Percentiles rank a stretch among this genome's conserved stretches.
phyloP scores from a whole-genome alignment of 2,113 vertebrate genomes.

The Elachura formosa region DNA sequence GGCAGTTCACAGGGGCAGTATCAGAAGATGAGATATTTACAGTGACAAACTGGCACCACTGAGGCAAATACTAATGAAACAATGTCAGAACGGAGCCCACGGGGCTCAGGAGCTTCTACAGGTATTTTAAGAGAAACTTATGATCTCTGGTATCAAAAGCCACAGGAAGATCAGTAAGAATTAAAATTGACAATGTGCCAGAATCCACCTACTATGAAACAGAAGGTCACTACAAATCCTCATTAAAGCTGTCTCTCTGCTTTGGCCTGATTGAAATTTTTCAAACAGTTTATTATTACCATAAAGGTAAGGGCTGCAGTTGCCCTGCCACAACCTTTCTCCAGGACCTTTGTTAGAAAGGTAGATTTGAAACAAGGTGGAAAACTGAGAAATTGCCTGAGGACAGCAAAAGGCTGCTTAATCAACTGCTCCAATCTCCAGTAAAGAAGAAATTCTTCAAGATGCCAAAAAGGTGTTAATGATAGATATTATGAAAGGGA shows the following conservation, averaged over 20 bases:
- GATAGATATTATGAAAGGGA: constrained; percentile 55
- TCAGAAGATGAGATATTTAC: constrained; percentile 52
- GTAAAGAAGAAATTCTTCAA: constrained; percentile 47
- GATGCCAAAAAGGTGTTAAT: constrained; percentile 65
- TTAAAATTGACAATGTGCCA: constrained; percentile 67
- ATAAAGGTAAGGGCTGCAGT: constrained; percentile 55
- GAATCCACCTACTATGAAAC: constrained; percentile 68
- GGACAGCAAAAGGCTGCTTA: constrained; percentile 59
- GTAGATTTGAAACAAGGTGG: constrained; percentile 57
- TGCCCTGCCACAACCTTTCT: constrained; percentile 60
- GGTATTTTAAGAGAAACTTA: constrained; percentile 52
- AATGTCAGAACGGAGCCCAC: constrained; percentile 14
- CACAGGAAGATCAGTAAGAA: constrained; percentile 67
- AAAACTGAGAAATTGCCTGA: constrained; percentile 49
- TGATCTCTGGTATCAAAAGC: constrained; percentile 70
- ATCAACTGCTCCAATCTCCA: constrained; percentile 63
- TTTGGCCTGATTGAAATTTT: constrained; percentile 64
- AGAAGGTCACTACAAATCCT: constrained; percentile 69
- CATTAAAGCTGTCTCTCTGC: constrained; percentile 69
- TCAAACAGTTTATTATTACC: constrained; percentile 62
- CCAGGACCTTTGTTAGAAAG: constrained; percentile 45
- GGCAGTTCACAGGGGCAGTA: constrained; percentile 48
- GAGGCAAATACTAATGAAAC: constrained; percentile 65
- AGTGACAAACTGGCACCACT: constrained; percentile 29
- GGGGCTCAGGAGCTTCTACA: constrained; percentile 41